Percentiles rank a stretch among this genome's conserved stretches.
Conservation (phyloP, 2,113 vertebrate genomes). For the Sphaerodactylus townsendi region DNA sequence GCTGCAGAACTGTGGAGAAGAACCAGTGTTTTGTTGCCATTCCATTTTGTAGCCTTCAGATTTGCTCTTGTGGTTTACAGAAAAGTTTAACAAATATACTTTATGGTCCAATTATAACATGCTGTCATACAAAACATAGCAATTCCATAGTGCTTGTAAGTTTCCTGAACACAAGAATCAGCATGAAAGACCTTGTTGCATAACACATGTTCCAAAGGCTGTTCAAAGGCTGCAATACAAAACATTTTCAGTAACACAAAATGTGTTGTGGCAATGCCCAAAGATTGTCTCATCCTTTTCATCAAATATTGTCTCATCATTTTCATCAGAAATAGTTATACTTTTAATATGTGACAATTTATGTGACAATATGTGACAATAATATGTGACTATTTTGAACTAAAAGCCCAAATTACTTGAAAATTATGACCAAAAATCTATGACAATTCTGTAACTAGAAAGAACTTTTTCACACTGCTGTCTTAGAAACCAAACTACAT, state of each 20-base stretch:
- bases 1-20: too few species aligned
- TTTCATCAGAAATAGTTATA: fast-evolving
- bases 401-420: not conserved
- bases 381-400: not conserved
- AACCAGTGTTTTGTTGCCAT: too few species aligned
- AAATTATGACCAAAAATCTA: not conserved
- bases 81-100: too few species aligned
- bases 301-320: not conserved
- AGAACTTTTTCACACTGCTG: not conserved
- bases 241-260: not conserved
- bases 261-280: not conserved
- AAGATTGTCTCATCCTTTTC: too few species aligned
- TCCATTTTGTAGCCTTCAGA: too few species aligned
- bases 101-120: too few species aligned
- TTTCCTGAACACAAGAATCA: not conserved
- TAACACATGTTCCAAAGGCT: not conserved
- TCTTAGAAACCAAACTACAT: not conserved
- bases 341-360: not conserved
- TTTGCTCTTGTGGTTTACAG: too few species aligned
- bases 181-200: not conserved
- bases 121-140: too few species aligned
- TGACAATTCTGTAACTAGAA: not conserved
- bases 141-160: not conserved
- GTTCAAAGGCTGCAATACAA: not conserved
- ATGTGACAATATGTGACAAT: not conserved